These are phyloP conservation scores for Psilopogon haemacephalus DNA, from an alignment of 2,113 vertebrate species.

Conservation along the genomic window DNA sequence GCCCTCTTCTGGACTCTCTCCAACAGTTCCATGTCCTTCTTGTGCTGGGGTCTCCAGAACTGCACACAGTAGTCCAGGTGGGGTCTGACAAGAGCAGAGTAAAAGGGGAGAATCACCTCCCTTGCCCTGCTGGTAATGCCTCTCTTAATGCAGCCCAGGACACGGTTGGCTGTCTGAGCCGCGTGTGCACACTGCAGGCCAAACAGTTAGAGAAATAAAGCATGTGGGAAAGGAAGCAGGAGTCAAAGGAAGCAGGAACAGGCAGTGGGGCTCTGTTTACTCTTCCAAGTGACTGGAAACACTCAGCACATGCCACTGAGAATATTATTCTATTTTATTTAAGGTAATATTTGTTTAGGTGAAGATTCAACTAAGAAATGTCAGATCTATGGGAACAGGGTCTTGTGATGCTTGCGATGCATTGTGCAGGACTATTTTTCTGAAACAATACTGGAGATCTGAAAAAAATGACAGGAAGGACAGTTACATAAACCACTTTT, in stretches of 20 bases:
- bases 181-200: too few species aligned
- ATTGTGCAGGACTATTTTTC: background rate
- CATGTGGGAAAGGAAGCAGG: conserved; percentile 48
- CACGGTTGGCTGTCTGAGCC: too few species aligned
- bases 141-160: too few species aligned
- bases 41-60: too few species aligned
- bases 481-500: background rate
- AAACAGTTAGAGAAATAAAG: conserved; percentile 8
- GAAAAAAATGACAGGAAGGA: background rate
- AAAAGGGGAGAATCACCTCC: too few species aligned
- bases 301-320: background rate
- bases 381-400: background rate
- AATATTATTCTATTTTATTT: conserved; percentile 14
- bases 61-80: too few species aligned
- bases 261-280: conserved; percentile 20
- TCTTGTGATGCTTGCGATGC: background rate
- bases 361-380: background rate
- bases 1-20: too few species aligned
- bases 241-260: conserved; percentile 32
- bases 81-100: too few species aligned
- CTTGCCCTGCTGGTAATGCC: too few species aligned
- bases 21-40: too few species aligned
- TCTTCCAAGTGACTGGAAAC: conserved; percentile 5
- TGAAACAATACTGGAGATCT: background rate
- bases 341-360: conserved; percentile 30